These are phyloP conservation scores for Apis dorsata DNA, from an alignment of 1,140 invertebrate species.

Conservation along the genomic window DNA sequence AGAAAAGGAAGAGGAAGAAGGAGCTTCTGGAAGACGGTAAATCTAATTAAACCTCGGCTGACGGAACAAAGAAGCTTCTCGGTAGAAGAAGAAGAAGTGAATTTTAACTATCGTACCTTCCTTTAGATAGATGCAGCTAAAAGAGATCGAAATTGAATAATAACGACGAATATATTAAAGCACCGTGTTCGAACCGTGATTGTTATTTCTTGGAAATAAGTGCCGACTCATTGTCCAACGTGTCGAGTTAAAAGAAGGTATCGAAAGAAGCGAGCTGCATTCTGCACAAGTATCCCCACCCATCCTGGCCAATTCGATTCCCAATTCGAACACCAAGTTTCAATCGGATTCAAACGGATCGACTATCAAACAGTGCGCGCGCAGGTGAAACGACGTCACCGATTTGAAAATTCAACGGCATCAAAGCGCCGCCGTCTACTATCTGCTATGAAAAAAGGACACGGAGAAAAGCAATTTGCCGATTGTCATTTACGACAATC, in stretches of 20 bases:
- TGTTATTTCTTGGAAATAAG: too few relatives aligned
- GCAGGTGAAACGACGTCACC: slow-evolving; percentile 14
- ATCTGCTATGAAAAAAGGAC: slow-evolving; percentile 33
- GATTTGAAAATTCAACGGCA: slow-evolving; percentile 47
- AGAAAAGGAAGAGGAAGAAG: not conserved
- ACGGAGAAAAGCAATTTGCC: slow-evolving; percentile 52
- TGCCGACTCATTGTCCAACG: too few relatives aligned
- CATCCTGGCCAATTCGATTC: slow-evolving; percentile 24
- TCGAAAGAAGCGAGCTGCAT: too few relatives aligned
- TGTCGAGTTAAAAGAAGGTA: too few relatives aligned
- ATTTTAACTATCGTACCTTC: slow-evolving; percentile 24
- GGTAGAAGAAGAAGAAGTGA: not conserved
- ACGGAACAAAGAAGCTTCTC: slow-evolving; percentile 6
- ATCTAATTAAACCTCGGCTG: slow-evolving; percentile 32
- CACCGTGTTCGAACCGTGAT: too few relatives aligned
- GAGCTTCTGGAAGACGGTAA: not conserved
- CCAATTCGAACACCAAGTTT: slow-evolving; percentile 60
- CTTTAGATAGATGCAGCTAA: not conserved
- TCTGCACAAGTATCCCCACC: too few relatives aligned
- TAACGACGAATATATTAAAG: too few relatives aligned
- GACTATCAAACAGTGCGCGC: slow-evolving; percentile 44
- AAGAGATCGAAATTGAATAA: too few relatives aligned
- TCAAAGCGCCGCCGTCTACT: slow-evolving; percentile 43
- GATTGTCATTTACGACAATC: slow-evolving; percentile 47
- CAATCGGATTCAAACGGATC: slow-evolving; percentile 70